Base-by-base conservation (phyloP, 2,888 invertebrate genomes). In the Nebria salina region DNA sequence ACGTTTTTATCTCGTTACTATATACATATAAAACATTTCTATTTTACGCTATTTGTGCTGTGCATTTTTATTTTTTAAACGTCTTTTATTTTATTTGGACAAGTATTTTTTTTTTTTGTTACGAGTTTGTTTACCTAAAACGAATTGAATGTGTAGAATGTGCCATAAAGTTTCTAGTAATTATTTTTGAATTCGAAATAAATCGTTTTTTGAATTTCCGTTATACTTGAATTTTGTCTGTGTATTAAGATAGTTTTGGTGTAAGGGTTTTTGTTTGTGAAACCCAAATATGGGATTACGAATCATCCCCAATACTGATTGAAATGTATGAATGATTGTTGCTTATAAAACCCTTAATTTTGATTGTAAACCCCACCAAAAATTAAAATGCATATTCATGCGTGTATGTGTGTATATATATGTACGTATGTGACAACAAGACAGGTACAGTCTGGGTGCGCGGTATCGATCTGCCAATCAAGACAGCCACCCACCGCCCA, bases 401-500 rank as follows among this genome's bases (percentile, higher is more conserved):
- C 68, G 75, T 76, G 77, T 65, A 82, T 76, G 81, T 64, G 73
- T 82, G 77, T 78, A 80, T 73, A 26, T 68, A 75, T 82, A 81
- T 79, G 43, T 75, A 65, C 73, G 75, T 73, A 34, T 34, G 73
- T 41, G 73, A 73, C 73, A 73, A 87, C 87, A 88, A 87, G 87
- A 87, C 87, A 87, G 88, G 87, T 88, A 87, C 87, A 87, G 86
- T 87, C 87, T 85, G 86, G 85, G 87, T 54, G 86, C 75, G 80
- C 75, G 80, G 88, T 88, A 88, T 88, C 88, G 88, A 88, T 88
- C 88, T 87, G 84, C 87, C 87, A 88, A 88, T 88, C 87, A 88
- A 88, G 87, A 87, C 87, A 87, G 87, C 86, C 85, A 84, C 86
- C 86, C 86, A 75, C 80, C 66, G 65, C n/a, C 80, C 72, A 25